phyloP scores from a whole-genome alignment of 1,140 invertebrate genomes.

The Eufriesea mexicana region DNA sequence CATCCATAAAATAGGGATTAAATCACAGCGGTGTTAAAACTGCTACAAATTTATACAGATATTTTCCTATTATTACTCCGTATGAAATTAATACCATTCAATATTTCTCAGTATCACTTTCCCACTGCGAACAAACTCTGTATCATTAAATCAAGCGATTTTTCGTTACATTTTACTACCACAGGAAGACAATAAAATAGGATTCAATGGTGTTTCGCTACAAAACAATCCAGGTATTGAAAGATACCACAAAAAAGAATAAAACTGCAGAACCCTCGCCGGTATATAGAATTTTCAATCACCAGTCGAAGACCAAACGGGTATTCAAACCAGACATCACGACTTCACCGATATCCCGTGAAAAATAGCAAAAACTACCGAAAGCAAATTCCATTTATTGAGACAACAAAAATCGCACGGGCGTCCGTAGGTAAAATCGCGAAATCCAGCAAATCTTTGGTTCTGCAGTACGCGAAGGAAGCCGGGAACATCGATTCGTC shows the following conservation, averaged over 20 bases:
- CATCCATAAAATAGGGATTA: constrained; percentile 4
- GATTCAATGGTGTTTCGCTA: too few species aligned
- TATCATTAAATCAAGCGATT: not conserved
- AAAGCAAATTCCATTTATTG: not conserved
- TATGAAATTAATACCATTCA: not conserved
- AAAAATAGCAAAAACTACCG: not conserved
- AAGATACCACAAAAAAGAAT: too few species aligned
- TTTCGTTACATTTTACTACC: not conserved
- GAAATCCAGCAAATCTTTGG: not conserved
- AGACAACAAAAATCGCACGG: not conserved
- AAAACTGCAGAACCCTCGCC: too few species aligned
- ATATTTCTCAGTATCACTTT: not conserved
- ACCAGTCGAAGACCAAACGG: too few species aligned
- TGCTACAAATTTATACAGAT: not conserved
- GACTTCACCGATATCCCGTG: too few species aligned
- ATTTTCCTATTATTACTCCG: not conserved
- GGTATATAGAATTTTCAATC: too few species aligned
- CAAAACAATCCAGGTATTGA: too few species aligned
- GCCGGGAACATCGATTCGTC: not conserved
- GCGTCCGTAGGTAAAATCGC: not conserved
- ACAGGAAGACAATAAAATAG: not conserved
- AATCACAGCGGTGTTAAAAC: not conserved
- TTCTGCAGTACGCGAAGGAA: not conserved
- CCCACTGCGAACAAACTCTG: not conserved
- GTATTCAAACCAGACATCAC: too few species aligned